Base-by-base conservation (phyloP, 2,113 vertebrate genomes). In the Poeciliopsis turrubarensis region DNA sequence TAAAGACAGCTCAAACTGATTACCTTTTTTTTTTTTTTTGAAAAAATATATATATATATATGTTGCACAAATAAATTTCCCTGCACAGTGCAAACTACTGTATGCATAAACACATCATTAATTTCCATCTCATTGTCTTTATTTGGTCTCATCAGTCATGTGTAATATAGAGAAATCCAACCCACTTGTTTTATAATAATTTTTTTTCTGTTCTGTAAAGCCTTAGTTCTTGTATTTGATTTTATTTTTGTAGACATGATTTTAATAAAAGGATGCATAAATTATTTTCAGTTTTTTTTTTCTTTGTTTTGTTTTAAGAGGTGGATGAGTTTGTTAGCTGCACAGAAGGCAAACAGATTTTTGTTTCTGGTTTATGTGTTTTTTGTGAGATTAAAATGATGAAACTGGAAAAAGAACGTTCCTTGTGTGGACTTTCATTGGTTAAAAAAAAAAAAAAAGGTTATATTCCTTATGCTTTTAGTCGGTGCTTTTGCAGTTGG, bases 161-260 rank as follows among this genome's bases (percentile, higher is more conserved):
- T 94, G 92, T 94, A 94, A 92, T 91, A 93, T 94, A 94, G 90
- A 90, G 75, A 90, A 81, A 91, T 89, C 86, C 88, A 79, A 82
- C 87, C 85, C 86, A 89, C 83, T 76, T 92, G 84, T 92, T 94
- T 93, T 93, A 92, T 92, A 82, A 80, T 89, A 77, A 79, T 87
- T 87, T 65, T 57, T 86, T 69, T 30, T 69, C 26, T 47, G 14
- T 57, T 57, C 89, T 94, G 93, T 94, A 93, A 95, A 93, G 92
- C 87, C 85, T 88, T 93, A 93, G 92, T 91, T 81, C 68, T 91
- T 31, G 77, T 91, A 86, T 91, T 93, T 89, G 81, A 92, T 93
- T 94, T 94, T 93, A 92, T 94, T 94, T 94, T 94, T 94, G 93
- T 94, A 94, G 93, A 94, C 93, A 93, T 77, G 75, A 89, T 86